Evolutionary conservation across 2,113 vertebrate species (phyloP), one percentile per base, ranked within the genome.

Genomic region (Lycaon pictus): DNA sequence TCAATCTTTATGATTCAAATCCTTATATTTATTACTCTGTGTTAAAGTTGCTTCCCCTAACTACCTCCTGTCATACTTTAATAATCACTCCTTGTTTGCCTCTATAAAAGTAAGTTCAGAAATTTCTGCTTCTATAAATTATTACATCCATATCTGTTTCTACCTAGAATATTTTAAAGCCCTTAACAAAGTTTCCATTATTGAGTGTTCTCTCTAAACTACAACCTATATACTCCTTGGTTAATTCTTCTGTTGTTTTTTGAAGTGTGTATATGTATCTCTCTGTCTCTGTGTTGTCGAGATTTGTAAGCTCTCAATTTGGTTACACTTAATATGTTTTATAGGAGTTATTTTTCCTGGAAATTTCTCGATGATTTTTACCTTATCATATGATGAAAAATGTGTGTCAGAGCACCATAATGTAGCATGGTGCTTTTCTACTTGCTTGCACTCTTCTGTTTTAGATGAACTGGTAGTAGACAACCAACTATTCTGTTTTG

Each of bases 401-500:
- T 37, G 37, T 72, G 12, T 76, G 22, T 32, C 74, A 82, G 29
- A 84, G 25, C 29, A 37, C 63, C 17, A 3, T 4, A 23, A 23
- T 48, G 71, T 6, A 23, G n/a, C 48, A 51, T 5, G 23, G 43
- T 84, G 8, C 11, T 72, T 95, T 67, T 77, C 88, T 90, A n/a
- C 43, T 62, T 88, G 43, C 32, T 86, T 91, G 35, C 27, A 23
- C 25, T 94, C 35, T 76, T 88, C 83, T 32, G 10, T 81, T 88
- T 92, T 74, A 94, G 23, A 74, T 62, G 23, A 88, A 6, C 27
- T 95, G 37, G 27, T 76, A 23, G 12, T 53, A 86, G 37, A 55
- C 27, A 67, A 43, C n/a, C 58, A 22, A 55, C 77, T 67, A 20
- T 83, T 96, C 60, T 77, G 32, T 83, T 85, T 89, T 96, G 91